These are phyloP conservation scores for Sycophila sp. DNA, from an alignment of 1,140 invertebrate species.

Conservation along the genomic window DNA sequence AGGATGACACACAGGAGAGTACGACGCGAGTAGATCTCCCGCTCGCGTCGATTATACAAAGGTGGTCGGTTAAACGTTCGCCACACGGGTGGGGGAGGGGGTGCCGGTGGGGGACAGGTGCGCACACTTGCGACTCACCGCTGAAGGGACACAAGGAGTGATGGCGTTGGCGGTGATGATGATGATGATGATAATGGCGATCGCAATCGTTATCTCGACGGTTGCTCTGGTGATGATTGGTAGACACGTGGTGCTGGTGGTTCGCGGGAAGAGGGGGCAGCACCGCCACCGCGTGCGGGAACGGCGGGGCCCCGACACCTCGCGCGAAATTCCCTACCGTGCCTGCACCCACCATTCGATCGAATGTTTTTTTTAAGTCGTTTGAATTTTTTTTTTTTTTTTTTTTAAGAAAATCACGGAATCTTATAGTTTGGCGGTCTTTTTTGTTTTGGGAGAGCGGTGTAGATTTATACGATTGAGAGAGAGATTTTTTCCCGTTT, in stretches of 20 bases:
- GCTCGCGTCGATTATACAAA: too few relatives aligned
- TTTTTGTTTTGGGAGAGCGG: background rate
- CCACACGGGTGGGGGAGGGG: too few relatives aligned
- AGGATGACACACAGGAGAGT: too few relatives aligned
- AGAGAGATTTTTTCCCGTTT: too few relatives aligned
- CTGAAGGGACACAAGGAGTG: constrained; percentile 22
- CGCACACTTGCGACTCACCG: constrained; percentile 25
- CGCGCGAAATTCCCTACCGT: constrained; percentile 60
- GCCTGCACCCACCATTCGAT: constrained; percentile 13
- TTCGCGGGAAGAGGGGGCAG: constrained; percentile 71
- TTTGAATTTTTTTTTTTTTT: background rate
- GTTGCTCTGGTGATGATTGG: constrained; percentile 47
- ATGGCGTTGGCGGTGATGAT: constrained; percentile 25
- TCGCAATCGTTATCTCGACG: constrained; percentile 48
- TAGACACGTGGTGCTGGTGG: constrained; percentile 58
- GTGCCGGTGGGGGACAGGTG: background rate
- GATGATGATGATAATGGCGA: constrained; percentile 59
- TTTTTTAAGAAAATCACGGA: background rate
- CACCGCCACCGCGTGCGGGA: constrained; percentile 74
- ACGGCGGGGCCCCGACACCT: constrained; percentile 64
- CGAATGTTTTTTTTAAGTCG: constrained; percentile 4
- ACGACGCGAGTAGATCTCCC: too few relatives aligned
- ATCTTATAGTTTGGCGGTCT: background rate
- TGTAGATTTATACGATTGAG: background rate
- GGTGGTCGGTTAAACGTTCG: too few relatives aligned